Conservation (phyloP, 2,113 vertebrate genomes). For the Bettongia penicillata region DNA sequence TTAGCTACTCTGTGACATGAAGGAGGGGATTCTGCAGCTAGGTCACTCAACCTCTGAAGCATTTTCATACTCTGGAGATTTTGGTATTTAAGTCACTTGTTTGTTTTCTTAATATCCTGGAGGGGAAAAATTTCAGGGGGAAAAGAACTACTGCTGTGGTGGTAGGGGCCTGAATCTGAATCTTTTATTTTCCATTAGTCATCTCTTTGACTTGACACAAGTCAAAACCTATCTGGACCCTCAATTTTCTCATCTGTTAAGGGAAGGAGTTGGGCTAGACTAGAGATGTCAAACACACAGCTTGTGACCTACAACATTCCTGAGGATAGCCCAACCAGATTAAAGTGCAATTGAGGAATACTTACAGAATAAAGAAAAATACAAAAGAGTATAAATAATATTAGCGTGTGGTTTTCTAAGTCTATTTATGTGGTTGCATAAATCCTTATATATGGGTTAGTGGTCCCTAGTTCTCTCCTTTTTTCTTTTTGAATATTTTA, state of each 20-base stretch:
- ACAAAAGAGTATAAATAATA: neutral
- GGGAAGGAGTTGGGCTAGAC: neutral
- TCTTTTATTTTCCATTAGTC: neutral
- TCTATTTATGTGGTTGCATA: neutral
- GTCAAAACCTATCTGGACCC: neutral
- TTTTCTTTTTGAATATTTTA: neutral
- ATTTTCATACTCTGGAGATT: slow-evolving; percentile 25
- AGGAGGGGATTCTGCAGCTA: neutral
- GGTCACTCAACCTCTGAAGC: neutral
- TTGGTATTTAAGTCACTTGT: slow-evolving; percentile 12
- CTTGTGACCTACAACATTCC: neutral
- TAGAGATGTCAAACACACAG: neutral
- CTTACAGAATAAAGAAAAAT: neutral
- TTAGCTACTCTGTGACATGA: neutral
- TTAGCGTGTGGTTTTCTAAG: neutral
- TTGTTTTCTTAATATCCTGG: neutral
- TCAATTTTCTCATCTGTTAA: neutral
- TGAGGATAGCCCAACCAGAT: neutral
- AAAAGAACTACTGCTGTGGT: neutral
- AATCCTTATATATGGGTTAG: too few species aligned
- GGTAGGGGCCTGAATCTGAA: neutral
- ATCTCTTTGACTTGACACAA: neutral
- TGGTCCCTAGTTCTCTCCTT: neutral
- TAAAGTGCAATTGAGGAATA: neutral
- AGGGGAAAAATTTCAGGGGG: neutral